phyloP scores from a whole-genome alignment of 2,797 vertebrate species.

The Phoebastria nigripes region DNA sequence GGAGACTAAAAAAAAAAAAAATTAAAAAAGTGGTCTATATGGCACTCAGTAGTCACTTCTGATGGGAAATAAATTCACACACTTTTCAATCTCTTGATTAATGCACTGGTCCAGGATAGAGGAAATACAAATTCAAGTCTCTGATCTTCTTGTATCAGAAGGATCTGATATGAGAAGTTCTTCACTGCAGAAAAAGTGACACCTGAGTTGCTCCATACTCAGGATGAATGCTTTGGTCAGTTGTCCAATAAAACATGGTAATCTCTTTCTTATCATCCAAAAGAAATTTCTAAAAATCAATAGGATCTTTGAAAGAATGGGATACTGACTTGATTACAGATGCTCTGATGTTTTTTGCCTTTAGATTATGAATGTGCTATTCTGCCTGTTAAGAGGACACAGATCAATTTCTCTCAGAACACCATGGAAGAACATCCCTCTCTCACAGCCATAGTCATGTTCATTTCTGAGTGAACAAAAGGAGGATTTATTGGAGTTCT shows the following conservation, averaged over 20 bases:
- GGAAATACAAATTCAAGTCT: not conserved
- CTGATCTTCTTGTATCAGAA: not conserved
- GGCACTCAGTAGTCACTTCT: not conserved
- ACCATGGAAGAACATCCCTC: not conserved
- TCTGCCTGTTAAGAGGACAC: not conserved
- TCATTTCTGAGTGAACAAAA: conserved; percentile 39
- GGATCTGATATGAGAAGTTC: not conserved
- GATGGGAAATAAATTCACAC: not conserved
- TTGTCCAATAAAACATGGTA: not conserved
- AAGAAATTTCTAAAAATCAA: not conserved
- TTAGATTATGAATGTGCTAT: not conserved
- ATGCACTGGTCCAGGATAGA: not conserved
- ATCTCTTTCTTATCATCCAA: not conserved
- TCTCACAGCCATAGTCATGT: not conserved
- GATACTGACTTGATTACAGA: not conserved
- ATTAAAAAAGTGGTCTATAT: not conserved
- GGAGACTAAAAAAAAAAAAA: not conserved
- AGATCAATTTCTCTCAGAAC: not conserved
- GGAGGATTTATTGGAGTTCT: not conserved
- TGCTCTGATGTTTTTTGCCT: not conserved
- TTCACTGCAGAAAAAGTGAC: not conserved
- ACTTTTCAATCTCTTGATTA: not conserved
- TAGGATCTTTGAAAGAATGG: not conserved
- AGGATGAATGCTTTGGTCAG: not conserved
- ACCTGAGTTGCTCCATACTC: not conserved